Conservation (phyloP, 2,113 vertebrate species). For the Condylura cristata region DNA sequence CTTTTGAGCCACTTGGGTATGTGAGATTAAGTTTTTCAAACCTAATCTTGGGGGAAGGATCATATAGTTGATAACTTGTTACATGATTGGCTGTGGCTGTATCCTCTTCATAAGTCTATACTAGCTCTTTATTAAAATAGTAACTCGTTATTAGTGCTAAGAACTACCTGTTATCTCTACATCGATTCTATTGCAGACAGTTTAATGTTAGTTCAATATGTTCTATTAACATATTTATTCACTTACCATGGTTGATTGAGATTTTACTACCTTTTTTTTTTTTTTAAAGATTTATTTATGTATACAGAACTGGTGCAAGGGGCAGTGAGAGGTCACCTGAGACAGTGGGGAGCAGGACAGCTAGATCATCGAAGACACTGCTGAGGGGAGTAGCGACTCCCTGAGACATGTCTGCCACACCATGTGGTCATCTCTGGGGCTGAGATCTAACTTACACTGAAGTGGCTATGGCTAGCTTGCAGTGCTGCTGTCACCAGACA, state of each 20-base stretch:
- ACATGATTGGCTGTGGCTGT: background rate
- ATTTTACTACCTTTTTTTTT: background rate
- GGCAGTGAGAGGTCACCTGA: too few species aligned
- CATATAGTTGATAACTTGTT: background rate
- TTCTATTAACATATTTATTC: background rate
- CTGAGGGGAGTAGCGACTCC: too few species aligned
- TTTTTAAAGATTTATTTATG: too few species aligned
- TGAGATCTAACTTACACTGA: too few species aligned
- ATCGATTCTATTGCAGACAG: background rate
- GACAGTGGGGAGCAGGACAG: too few species aligned
- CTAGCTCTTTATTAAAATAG: background rate
- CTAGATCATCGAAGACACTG: too few species aligned
- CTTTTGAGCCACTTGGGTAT: slow-evolving; percentile 58
- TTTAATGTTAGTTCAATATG: background rate
- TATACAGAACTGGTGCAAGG: too few species aligned
- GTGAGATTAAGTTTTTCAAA: slow-evolving; percentile 37
- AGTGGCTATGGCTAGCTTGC: too few species aligned
- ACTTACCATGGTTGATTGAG: background rate
- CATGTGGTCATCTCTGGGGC: too few species aligned
- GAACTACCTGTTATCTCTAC: background rate
- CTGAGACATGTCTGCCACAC: too few species aligned
- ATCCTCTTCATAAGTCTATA: background rate
- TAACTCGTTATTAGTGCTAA: background rate
- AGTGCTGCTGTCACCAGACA: too few species aligned
- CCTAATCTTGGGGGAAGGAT: background rate